Percentiles rank a stretch among this genome's conserved stretches.
phyloP scores from a whole-genome alignment of 2,888 invertebrate species.

The Eilema griseolum region DNA sequence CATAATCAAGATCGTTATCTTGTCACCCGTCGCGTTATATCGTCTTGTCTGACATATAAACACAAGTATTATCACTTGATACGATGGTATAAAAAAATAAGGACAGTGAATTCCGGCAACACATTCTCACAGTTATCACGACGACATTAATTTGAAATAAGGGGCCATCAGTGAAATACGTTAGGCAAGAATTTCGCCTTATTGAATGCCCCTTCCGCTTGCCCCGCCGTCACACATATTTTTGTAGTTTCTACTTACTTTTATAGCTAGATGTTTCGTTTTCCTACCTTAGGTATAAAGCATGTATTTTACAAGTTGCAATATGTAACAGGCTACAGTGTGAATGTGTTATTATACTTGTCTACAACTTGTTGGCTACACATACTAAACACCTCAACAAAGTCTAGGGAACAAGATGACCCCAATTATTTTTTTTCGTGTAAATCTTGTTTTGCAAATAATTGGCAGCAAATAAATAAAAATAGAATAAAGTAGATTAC shows the following conservation, averaged over 20 bases:
- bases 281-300: no score
- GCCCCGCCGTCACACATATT: not conserved
- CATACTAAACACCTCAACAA: no score
- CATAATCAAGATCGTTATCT: not conserved
- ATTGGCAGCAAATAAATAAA: no score
- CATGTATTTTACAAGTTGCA: no score
- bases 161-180: conserved; percentile 2
- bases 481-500: no score
- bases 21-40: not conserved
- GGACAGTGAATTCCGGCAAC: not conserved
- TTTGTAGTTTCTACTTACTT: not conserved
- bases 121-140: not conserved
- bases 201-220: not conserved
- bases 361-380: no score
- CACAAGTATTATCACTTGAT: conserved; percentile 2
- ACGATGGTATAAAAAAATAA: not conserved
- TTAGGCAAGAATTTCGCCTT: conserved; percentile 4
- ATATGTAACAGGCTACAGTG: no score
- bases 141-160: conserved; percentile 3
- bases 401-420: no score
- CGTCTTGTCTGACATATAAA: conserved; percentile 4
- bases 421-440: no score
- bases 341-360: no score
- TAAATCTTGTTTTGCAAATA: no score
- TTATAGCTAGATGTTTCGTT: not conserved